phyloP scores from a whole-genome alignment of 2,113 vertebrate species.

The Odobenus rosmarus region DNA sequence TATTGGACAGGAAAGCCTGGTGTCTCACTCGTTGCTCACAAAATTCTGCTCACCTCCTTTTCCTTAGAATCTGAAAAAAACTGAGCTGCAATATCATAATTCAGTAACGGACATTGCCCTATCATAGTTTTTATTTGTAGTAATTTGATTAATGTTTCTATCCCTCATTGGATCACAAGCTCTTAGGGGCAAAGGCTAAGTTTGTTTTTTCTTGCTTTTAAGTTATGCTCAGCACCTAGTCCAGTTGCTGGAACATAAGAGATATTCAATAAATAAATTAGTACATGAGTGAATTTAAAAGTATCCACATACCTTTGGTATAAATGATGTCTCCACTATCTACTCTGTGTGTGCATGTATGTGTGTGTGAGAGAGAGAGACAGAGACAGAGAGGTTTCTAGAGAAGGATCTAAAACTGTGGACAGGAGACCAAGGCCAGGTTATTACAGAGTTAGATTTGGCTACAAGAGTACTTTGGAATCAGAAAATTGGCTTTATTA shows the following conservation, averaged over 20 bases:
- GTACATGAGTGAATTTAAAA: background rate
- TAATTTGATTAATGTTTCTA: conserved; percentile 20
- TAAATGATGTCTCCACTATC: background rate
- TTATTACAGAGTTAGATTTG: conserved; percentile 37
- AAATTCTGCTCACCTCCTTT: conserved; percentile 21
- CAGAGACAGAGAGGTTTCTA: background rate
- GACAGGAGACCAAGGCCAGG: background rate
- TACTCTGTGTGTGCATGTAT: background rate
- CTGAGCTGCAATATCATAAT: background rate
- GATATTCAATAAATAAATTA: background rate
- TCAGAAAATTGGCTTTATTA: conserved; percentile 37
- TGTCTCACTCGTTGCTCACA: background rate
- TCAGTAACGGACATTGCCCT: background rate
- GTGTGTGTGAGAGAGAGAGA: background rate
- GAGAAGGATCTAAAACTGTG: background rate
- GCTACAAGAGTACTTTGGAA: conserved; percentile 9
- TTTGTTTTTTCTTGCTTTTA: conserved; percentile 3
- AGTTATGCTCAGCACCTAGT: background rate
- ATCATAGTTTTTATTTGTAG: background rate
- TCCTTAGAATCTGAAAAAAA: conserved; percentile 26
- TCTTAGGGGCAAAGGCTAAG: background rate
- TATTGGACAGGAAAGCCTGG: background rate
- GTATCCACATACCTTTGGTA: background rate
- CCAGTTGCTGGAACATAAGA: background rate
- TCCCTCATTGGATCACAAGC: background rate